phyloP scores from a whole-genome alignment of 2,888 invertebrate species.

The Syrphus vitripennis region DNA sequence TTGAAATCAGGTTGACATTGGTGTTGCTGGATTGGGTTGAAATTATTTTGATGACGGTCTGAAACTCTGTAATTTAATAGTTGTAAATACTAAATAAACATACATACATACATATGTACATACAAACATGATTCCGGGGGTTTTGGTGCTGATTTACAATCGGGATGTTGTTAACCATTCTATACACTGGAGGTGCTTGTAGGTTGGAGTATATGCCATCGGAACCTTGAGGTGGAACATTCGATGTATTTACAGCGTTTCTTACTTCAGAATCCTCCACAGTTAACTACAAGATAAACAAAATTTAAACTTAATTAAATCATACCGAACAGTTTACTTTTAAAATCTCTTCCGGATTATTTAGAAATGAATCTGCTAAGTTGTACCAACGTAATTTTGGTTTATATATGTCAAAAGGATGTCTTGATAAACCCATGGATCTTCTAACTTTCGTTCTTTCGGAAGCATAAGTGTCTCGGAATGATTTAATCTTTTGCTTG shows the following conservation, averaged over 20 bases:
- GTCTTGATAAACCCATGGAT: not conserved
- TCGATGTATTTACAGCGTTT: not conserved
- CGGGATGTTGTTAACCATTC: not conserved
- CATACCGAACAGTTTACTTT: not conserved
- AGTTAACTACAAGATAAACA: not conserved
- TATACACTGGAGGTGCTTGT: not conserved
- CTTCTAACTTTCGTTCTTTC: constrained; percentile 2
- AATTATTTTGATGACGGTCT: not conserved
- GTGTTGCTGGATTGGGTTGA: not conserved
- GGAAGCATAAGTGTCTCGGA: constrained; percentile 13
- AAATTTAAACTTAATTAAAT: not conserved
- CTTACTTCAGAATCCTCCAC: not conserved
- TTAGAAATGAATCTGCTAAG: constrained; percentile 9
- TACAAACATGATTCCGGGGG: not conserved
- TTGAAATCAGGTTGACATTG: not conserved
- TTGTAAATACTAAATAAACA: no score
- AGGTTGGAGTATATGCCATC: not conserved
- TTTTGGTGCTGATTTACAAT: not conserved
- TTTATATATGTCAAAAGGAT: not conserved
- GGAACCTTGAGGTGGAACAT: not conserved
- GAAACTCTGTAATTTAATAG: no score
- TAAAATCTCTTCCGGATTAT: not conserved
- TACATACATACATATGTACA: no score
- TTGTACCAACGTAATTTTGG: constrained; percentile 5
- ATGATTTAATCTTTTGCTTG: constrained; percentile 15